Evolutionary conservation across 2,113 vertebrate species (phyloP), one percentile per base, ranked within the genome.

Genomic region (Rhabdomys dilectus): DNA sequence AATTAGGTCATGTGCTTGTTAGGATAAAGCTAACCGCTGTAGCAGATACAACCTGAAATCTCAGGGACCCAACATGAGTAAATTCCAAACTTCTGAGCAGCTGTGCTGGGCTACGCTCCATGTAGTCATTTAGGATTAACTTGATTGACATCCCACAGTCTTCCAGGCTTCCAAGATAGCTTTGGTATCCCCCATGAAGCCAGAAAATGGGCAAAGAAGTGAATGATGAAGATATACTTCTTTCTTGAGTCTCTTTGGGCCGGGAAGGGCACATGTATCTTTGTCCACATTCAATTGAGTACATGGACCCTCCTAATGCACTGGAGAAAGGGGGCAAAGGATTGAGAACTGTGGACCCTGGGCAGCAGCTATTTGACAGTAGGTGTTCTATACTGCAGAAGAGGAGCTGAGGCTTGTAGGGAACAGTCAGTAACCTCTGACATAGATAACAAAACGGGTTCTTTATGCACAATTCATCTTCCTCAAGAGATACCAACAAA

Each of bases 21-120:
- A 76, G 82, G 51, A 29, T 84, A 89, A 95, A 90, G 88, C 31
- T 93, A 95, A 77, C 48, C 31, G 16, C 36, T 88, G 10, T 76
- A 53, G 42, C 3, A 90, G 66, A 91, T 60, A 72, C 70, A 72
- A 88, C 15, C 21, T 58, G 77, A 87, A 81, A 51, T 84, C 77
- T 80, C 73, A 76, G 36, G 29, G 66, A 93, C 7, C 56, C 0
- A 5, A 7, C 34, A 31, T 0, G 0, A 64, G 36, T 42, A 34
- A 88, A 94, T 73, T 16, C 3, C 51, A 91, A 88, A 5, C 53
- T 48, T 34, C 84, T 62, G 13, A 17, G 17, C 56, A 82, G 19
- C 26, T 36, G 9, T 39, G 2, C n/a, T n/a, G 19, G 13, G 2
- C 24, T 86, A 17, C 5, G 10, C 29, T 62, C 45, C 58, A 73